Evolutionary conservation across 2,113 vertebrate genomes (phyloP).

Genomic region (Sylvia atricapilla): DNA sequence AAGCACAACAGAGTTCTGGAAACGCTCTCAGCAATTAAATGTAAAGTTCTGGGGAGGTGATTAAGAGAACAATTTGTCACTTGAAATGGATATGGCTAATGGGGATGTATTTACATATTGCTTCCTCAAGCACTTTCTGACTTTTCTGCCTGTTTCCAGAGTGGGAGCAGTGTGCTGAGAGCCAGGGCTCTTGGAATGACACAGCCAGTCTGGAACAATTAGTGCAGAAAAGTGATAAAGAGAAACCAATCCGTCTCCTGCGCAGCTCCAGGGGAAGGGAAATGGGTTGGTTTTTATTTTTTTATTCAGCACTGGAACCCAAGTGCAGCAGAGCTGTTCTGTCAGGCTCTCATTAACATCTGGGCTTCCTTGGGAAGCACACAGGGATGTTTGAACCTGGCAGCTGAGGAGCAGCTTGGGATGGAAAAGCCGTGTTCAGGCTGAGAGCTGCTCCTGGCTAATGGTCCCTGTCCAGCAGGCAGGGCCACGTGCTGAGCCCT

Average conservation of each 20-base stretch:
- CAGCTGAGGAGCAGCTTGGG: neutral
- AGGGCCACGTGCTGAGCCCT: neutral
- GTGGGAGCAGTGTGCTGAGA: neutral
- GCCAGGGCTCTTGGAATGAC: neutral
- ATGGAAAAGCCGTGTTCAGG: neutral
- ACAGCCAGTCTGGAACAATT: constrained; percentile 23
- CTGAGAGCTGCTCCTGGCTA: neutral
- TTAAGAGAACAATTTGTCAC: constrained; percentile 63
- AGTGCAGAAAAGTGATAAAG: constrained; percentile 10
- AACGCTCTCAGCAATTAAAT: constrained; percentile 58
- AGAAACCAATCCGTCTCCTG: neutral
- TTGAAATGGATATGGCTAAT: constrained; percentile 58
- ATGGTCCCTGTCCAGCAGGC: neutral
- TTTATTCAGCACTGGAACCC: neutral
- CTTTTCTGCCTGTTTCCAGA: neutral
- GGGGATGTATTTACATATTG: constrained; percentile 56
- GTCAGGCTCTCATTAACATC: neutral
- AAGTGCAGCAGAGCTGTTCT: neutral
- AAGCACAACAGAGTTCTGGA: constrained; percentile 40
- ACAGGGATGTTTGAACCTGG: neutral
- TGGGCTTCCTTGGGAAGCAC: neutral
- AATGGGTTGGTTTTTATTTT: neutral
- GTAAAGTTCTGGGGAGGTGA: constrained; percentile 51
- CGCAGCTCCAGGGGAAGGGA: neutral
- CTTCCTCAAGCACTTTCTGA: constrained; percentile 52